Base-by-base conservation (phyloP, 2,797 vertebrate genomes). In the Channa striata region DNA sequence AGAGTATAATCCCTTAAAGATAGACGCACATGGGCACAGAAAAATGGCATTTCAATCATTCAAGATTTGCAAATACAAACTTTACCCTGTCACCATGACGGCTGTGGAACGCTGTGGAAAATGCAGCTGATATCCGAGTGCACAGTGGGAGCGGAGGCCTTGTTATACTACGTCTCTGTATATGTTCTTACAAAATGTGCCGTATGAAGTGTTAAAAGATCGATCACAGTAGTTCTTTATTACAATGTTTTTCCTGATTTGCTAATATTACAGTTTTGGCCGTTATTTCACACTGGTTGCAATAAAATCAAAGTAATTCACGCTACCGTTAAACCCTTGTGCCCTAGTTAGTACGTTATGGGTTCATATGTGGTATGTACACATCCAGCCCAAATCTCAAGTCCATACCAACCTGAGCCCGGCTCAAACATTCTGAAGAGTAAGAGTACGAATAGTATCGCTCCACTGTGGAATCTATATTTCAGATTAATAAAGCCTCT, bases 21-120 rank as follows among this genome's bases (percentile, higher is more conserved):
- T 62, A 75, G 52, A 73, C 69, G 48, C 72, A 59, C 60, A 74
- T 42, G 52, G 47, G 74, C 47, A 77, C 53, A 67, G 56, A 81
- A 43, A 39, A 74, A 74, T 58, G 78, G 85, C 86, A 87, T 70
- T 79, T 77, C 68, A 79, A 53, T 59, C 64, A 61, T 59, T 84
- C 68, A 76, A 72, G 84, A 87, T 87, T 88, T 58, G 83, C 87
- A 88, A 90, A 88, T 88, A 79, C 88, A 91, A 94, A 93, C 90
- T 94, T 92, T 92, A 89, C 85, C 88, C 86, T 85, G 92, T 93
- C 92, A 89, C 93, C 86, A 93, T 93, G 93, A 92, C 81, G 76
- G 73, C 87, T 54, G 71, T 61, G 76, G 74, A 86, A 81, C 54
- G 72, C 91, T 85, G 87, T 49, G 58, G 84, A 86, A 89, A 85